phyloP scores from a whole-genome alignment of 2,797 vertebrate genomes.

The Arctocebus calabarensis region DNA sequence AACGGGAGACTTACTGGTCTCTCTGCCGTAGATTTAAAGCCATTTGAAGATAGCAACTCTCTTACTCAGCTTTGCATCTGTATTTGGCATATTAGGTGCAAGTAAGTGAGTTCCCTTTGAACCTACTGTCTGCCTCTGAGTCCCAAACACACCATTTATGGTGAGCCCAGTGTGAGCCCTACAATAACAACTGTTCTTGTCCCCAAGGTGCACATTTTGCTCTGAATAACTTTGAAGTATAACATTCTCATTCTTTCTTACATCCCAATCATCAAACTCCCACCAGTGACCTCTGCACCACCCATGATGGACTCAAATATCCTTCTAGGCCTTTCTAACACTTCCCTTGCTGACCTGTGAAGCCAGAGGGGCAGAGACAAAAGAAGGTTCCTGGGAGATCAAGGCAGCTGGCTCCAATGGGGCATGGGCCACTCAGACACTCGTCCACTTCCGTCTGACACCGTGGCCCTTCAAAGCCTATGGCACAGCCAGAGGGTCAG shows the following conservation, averaged over 20 bases:
- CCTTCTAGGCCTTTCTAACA: background rate
- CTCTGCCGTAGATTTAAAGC: background rate
- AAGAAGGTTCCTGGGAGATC: constrained; percentile 76
- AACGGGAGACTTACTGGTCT: background rate
- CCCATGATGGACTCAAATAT: background rate
- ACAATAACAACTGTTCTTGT: fast-evolving
- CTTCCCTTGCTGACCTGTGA: constrained; percentile 79
- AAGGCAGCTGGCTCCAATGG: constrained; percentile 74
- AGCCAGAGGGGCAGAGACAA: constrained; percentile 80
- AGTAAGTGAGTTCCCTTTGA: background rate
- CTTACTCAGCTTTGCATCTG: background rate
- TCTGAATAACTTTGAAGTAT: background rate
- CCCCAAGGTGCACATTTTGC: background rate
- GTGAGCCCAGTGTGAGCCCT: background rate
- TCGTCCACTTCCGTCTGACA: constrained; percentile 79
- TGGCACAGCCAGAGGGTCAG: constrained; percentile 14
- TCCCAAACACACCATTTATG: background rate
- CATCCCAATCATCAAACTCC: background rate
- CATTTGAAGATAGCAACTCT: background rate
- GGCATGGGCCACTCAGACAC: constrained; percentile 79
- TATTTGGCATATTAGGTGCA: background rate
- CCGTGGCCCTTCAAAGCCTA: constrained; percentile 80
- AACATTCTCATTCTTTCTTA: background rate
- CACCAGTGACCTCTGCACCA: background rate
- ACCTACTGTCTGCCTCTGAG: background rate